These are phyloP conservation scores for Camelus bactrianus DNA, from an alignment of 2,113 vertebrate species.

Conservation along the genomic window DNA sequence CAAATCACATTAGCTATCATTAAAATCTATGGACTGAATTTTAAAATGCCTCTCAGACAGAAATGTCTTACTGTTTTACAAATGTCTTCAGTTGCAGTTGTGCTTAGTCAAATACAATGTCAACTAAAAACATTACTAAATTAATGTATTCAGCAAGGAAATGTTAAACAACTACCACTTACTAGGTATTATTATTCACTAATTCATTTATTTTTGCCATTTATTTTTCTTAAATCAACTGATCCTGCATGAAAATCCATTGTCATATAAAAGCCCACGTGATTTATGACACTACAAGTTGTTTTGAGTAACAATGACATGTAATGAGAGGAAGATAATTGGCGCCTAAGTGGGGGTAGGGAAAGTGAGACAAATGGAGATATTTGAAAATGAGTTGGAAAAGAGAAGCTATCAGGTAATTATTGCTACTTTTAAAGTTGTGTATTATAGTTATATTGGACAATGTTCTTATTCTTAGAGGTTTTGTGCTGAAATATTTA, in stretches of 20 bases:
- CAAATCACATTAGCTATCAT: neutral
- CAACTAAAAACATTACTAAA: neutral
- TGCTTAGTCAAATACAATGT: slow-evolving; percentile 36
- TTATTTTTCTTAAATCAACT: neutral
- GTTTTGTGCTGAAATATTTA: neutral
- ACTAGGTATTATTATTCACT: neutral
- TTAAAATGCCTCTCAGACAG: neutral
- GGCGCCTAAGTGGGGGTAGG: neutral
- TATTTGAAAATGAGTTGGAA: neutral
- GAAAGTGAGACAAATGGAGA: neutral
- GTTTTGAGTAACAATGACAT: neutral
- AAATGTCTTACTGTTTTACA: neutral
- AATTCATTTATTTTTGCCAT: neutral
- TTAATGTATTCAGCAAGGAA: neutral
- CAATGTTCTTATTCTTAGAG: neutral
- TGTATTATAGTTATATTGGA: neutral
- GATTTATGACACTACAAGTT: neutral
- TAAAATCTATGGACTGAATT: neutral
- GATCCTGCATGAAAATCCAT: neutral
- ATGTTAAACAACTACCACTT: neutral
- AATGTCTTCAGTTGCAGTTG: neutral
- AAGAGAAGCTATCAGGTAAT: neutral
- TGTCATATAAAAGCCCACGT: neutral
- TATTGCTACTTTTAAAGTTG: neutral
- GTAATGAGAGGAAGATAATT: neutral